Base-by-base conservation (phyloP, 2,113 vertebrate species). In the Amia ocellicauda region DNA sequence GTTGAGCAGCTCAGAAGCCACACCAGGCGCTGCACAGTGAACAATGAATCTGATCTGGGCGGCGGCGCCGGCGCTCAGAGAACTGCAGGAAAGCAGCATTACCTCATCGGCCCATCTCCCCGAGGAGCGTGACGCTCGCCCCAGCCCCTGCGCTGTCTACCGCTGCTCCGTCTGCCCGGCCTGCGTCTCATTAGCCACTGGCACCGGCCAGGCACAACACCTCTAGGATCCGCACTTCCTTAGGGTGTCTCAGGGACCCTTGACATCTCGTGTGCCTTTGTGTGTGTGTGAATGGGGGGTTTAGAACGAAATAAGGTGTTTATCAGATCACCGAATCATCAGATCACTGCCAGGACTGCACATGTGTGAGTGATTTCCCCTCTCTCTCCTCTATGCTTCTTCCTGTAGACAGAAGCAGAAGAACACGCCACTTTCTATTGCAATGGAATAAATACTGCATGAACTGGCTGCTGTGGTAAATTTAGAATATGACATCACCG, bases 41-140 rank as follows among this genome's bases (percentile, higher is more conserved):
- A 24, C 51, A 47, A 60, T 62, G 51, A 51, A 67, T 52, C 28
- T 53, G 50, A 22, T 19, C 43, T 53, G 52, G 55, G 62, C 11
- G 60, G 28, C 54, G 56, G n/a, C 23, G 4, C 42, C 43, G 10
- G 11, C 9, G 11, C 23, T 13, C 52, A 22, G 31, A 7, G 10
- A 49, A 41, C 40, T 58, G 53, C 31, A 43, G 47, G 59, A 27
- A 36, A 54, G 65, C 75, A 56, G 63, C 28, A 76, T 85, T 74
- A 84, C 67, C 47, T 84, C 73, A 85, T 73, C 57, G n/a, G n/a
- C n/a, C n/a, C n/a, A n/a, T 57, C 68, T 75, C 57, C 52, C 26
- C 45, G 52, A 36, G 64, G 62, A 55, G 64, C 60, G 57, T 20
- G 31, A 69, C 70, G 61, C 31, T 36, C 31, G 11, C 31, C 28